Evolutionary conservation across 2,113 vertebrate species (phyloP).

Genomic region (Octodon degus): DNA sequence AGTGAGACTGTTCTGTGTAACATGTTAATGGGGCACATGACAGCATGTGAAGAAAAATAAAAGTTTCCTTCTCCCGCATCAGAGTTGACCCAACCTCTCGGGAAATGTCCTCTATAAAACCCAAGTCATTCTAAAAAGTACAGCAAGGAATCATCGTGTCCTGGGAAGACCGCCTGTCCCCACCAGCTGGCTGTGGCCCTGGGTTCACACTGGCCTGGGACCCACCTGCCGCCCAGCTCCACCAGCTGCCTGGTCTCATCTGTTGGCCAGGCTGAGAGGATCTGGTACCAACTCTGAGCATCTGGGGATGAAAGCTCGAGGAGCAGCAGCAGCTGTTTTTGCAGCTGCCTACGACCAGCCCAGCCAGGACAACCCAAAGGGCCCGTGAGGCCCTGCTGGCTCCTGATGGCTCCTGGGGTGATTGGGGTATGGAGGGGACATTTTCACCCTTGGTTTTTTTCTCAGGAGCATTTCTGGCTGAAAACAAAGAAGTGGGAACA

Average conservation of each 20-base stretch:
- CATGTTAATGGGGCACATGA: rapidly evolving
- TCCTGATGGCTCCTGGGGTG: background rate
- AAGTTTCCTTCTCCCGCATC: too few relatives aligned
- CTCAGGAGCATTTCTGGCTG: background rate
- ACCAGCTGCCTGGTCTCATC: background rate
- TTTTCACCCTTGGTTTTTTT: background rate
- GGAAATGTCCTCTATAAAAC: background rate
- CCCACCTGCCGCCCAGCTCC: background rate
- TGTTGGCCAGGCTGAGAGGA: background rate
- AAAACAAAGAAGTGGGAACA: background rate
- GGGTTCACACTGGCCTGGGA: background rate
- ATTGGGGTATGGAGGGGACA: background rate
- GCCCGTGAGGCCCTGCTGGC: background rate
- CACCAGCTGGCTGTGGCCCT: background rate
- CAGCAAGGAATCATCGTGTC: background rate
- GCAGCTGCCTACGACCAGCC: background rate
- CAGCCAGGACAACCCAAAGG: background rate
- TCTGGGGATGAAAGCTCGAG: rapidly evolving
- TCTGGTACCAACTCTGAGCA: background rate
- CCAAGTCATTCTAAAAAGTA: background rate
- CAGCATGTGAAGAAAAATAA: background rate
- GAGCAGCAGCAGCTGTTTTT: background rate
- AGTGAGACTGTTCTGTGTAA: background rate
- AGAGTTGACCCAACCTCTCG: background rate
- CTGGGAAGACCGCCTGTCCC: background rate